These are phyloP conservation scores for Todus mexicanus DNA, from an alignment of 2,797 vertebrate genomes.

Conservation along the genomic window DNA sequence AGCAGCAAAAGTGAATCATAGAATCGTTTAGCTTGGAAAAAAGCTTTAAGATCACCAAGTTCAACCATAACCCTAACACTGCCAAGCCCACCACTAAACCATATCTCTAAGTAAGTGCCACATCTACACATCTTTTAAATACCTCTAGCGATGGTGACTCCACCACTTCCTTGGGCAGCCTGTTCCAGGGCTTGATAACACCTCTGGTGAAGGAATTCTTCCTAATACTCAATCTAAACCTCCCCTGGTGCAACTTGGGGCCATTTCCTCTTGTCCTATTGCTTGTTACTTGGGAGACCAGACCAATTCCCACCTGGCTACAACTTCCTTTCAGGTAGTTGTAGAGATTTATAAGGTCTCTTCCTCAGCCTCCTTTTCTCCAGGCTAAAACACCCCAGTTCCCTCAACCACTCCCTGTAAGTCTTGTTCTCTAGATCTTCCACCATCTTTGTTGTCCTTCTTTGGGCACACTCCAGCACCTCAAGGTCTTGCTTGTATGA, in stretches of 20 bases:
- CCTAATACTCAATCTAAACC: background rate
- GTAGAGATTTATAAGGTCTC: background rate
- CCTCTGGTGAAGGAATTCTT: background rate
- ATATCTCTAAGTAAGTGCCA: background rate
- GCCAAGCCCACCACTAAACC: background rate
- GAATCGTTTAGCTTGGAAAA: background rate
- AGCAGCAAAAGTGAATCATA: background rate
- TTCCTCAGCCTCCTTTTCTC: background rate
- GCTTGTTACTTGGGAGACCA: background rate
- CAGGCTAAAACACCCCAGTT: background rate
- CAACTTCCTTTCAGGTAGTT: background rate
- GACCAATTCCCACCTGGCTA: rapidly evolving
- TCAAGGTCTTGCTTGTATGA: background rate
- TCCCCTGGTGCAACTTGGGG: background rate
- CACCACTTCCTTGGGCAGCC: background rate
- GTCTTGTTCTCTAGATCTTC: background rate
- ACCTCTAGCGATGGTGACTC: background rate
- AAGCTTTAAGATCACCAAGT: background rate
- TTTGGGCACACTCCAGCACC: background rate
- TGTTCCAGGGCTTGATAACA: background rate
- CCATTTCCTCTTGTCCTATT: background rate
- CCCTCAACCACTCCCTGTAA: background rate
- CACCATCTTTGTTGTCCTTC: background rate
- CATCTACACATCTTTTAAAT: background rate
- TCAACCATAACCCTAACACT: too few relatives aligned